A percentile compares a stretch with the other conserved stretches of the same genome.
Evolutionary conservation across 2,113 vertebrate genomes (phyloP).

Genomic region (Corythoichthys intestinalis): DNA sequence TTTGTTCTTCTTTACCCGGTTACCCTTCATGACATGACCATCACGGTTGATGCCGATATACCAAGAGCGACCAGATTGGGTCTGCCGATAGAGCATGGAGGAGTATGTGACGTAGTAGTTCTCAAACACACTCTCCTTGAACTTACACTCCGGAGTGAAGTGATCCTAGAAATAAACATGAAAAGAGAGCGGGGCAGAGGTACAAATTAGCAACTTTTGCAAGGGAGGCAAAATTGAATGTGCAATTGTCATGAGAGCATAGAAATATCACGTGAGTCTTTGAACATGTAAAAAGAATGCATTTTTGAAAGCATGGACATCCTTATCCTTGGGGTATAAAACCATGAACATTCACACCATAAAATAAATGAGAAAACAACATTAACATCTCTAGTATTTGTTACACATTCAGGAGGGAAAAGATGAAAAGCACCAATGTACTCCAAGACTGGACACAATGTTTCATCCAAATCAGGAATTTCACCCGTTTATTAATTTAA

Average conservation of each 20-base stretch:
- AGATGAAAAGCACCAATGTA: slow-evolving; percentile 27
- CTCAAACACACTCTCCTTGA: slow-evolving; percentile 92
- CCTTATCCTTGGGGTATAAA: slow-evolving; percentile 37
- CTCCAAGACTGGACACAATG: background rate
- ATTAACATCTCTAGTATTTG: background rate
- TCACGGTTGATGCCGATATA: slow-evolving; percentile 88
- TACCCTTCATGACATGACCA: slow-evolving; percentile 81
- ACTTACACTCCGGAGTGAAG: slow-evolving; percentile 89
- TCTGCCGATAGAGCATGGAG: slow-evolving; percentile 86
- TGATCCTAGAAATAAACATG: slow-evolving; percentile 72
- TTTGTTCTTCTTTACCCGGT: slow-evolving; percentile 90
- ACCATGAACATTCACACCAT: slow-evolving; percentile 25
- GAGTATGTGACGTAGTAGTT: slow-evolving; percentile 93
- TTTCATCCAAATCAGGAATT: background rate
- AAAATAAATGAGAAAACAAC: slow-evolving; percentile 41
- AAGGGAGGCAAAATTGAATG: slow-evolving; percentile 8
- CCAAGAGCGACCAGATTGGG: slow-evolving; percentile 85
- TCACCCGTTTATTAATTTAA: background rate
- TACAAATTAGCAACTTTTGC: slow-evolving; percentile 25
- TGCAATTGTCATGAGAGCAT: slow-evolving; percentile 17
- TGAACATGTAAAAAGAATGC: slow-evolving; percentile 26
- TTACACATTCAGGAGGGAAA: slow-evolving; percentile 23
- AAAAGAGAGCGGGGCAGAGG: slow-evolving; percentile 5
- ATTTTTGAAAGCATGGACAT: slow-evolving; percentile 40
- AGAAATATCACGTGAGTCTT: slow-evolving; percentile 9